phyloP scores from a whole-genome alignment of 2,888 invertebrate species.

The Eurytoma californica region DNA sequence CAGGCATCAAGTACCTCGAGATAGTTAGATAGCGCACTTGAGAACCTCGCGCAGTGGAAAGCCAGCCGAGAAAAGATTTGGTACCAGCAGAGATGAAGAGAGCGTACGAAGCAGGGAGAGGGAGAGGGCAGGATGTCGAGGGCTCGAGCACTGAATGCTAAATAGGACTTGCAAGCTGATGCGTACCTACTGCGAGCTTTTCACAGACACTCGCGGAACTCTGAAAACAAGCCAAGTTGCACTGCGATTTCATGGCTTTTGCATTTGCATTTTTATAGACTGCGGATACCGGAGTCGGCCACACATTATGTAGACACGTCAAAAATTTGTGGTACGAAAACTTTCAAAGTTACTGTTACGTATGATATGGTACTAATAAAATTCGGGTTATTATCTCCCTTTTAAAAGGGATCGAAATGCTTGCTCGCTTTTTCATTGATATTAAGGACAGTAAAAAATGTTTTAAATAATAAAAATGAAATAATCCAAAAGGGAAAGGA shows the following conservation, averaged over 20 bases:
- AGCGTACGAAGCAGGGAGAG: conserved; percentile 11
- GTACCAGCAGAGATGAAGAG: not conserved
- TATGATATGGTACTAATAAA: too few species aligned
- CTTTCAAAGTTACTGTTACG: too few species aligned
- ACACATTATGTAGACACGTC: not conserved
- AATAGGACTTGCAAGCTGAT: conserved; percentile 45
- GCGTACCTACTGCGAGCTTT: conserved; percentile 38
- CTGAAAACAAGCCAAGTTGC: conserved; percentile 43
- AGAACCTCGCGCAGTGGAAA: conserved; percentile 18
- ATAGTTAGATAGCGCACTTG: conserved; percentile 30
- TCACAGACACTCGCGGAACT: conserved; percentile 22
- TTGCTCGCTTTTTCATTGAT: too few species aligned
- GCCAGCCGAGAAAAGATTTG: conserved; percentile 14
- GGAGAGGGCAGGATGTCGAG: conserved; percentile 19
- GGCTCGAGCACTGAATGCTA: conserved; percentile 42
- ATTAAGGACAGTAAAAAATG: too few species aligned
- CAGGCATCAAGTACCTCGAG: conserved; percentile 18
- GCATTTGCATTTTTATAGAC: conserved; percentile 12
- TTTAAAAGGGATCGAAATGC: too few species aligned
- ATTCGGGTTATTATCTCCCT: too few species aligned
- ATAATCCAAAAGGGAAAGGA: too few species aligned
- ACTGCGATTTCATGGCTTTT: conserved; percentile 34
- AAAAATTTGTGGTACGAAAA: not conserved
- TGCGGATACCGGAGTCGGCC: not conserved
- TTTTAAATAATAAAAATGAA: too few species aligned